Evolutionary conservation across 2,888 invertebrate species (phyloP).

Genomic region (Deilephila elpenor): DNA sequence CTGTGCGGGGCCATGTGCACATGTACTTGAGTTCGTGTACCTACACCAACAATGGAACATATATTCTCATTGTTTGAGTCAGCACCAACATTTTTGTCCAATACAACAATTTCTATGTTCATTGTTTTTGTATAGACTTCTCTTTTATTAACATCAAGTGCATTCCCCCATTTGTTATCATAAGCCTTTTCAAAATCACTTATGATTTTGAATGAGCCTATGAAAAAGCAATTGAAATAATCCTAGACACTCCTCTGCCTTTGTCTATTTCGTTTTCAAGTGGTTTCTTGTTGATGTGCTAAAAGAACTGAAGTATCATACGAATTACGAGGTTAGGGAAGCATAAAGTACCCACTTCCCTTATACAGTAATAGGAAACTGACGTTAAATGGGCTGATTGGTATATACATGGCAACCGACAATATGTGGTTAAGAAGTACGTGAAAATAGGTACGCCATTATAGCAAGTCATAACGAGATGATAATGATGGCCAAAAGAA

Average conservation of each 20-base stretch:
- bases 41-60: background rate
- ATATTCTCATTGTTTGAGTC: constrained; percentile 1
- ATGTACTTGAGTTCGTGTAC: constrained; percentile 20
- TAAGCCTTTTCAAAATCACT: background rate
- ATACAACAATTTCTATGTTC: background rate
- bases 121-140: background rate
- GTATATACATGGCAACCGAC: background rate
- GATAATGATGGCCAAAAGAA: background rate
- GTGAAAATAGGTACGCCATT: too few species aligned
- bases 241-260: too few species aligned
- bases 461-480: background rate
- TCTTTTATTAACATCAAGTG: too few species aligned
- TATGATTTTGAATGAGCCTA: background rate
- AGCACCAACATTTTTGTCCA: background rate
- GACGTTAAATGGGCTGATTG: constrained; percentile 18
- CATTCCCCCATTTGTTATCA: background rate
- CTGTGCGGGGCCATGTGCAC: constrained; percentile 48
- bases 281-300: background rate
- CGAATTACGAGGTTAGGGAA: background rate
- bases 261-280: background rate
- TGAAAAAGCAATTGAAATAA: background rate
- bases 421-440: background rate
- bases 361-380: constrained; percentile 17
- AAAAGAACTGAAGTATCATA: background rate
- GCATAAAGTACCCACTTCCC: constrained; percentile 5